Conservation (phyloP, 2,113 vertebrate genomes). For the Festucalex cinctus region DNA sequence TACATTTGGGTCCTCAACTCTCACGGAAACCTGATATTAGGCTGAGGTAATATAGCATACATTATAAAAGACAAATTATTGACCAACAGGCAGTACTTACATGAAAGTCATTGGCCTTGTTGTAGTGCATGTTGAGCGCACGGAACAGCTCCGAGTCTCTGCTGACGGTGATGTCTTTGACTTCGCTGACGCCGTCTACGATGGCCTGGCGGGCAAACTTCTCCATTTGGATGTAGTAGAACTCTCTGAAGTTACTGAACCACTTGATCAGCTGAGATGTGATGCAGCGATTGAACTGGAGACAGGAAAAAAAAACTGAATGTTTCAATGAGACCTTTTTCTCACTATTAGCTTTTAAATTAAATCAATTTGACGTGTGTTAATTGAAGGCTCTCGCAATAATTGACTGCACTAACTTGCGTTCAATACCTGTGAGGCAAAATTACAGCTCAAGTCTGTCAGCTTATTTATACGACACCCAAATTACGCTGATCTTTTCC, state of each 20-base stretch:
- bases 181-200: conserved; percentile 77
- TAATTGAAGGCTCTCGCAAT: conserved; percentile 12
- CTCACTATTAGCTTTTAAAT: conserved; percentile 7
- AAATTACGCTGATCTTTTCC: conserved; percentile 68
- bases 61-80: conserved; percentile 4
- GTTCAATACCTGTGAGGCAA: conserved; percentile 40
- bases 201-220: conserved; percentile 92
- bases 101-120: conserved; percentile 93
- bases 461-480: conserved; percentile 25
- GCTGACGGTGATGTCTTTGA: conserved; percentile 79
- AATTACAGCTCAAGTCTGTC: conserved; percentile 48
- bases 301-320: conserved; percentile 5
- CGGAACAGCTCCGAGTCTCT: conserved; percentile 89
- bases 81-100: conserved; percentile 64
- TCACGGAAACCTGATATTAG: too few relatives aligned
- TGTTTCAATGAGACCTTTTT: conserved; percentile 5
- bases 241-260: conserved; percentile 98
- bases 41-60: conserved; percentile 1
- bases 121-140: conserved; percentile 90
- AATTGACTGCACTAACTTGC: conserved; percentile 22
- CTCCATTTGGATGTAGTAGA: conserved; percentile 99
- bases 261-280: conserved; percentile 98
- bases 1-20: too few relatives aligned
- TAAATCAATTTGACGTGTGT: neutral
- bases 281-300: conserved; percentile 93